phyloP scores from a whole-genome alignment of 2,113 vertebrate genomes.

The Gallinago undulata region DNA sequence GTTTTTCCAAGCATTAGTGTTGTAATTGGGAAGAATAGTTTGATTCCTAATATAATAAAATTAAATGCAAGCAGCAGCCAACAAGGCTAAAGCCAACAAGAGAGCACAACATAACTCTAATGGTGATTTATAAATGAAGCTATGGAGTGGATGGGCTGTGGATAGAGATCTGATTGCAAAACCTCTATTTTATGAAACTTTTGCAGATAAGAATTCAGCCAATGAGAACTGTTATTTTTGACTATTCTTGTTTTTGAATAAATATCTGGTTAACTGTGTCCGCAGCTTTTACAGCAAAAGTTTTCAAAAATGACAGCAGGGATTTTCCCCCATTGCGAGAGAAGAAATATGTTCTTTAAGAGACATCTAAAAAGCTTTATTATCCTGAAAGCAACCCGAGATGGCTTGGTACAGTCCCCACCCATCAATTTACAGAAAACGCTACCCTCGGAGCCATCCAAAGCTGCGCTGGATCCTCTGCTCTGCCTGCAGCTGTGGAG shows the following conservation, averaged over 20 bases:
- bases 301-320: neutral
- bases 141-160: too few relatives aligned
- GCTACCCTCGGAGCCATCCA: neutral
- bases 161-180: neutral
- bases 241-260: neutral
- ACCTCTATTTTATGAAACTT: neutral
- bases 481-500: constrained; percentile 17
- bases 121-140: neutral
- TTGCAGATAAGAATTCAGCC: neutral
- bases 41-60: neutral
- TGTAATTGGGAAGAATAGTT: neutral
- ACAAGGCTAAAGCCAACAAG: neutral
- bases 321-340: neutral
- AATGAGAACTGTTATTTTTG: neutral
- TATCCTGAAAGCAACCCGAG: neutral
- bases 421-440: neutral
- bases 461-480: neutral
- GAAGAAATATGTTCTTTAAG: neutral
- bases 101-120: neutral
- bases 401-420: neutral
- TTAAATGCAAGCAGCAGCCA: neutral
- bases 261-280: neutral
- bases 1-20: neutral
- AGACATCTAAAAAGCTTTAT: neutral
- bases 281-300: neutral